Evolutionary conservation across 2,113 vertebrate genomes (phyloP).

Genomic region (Pedionomus torquatus): DNA sequence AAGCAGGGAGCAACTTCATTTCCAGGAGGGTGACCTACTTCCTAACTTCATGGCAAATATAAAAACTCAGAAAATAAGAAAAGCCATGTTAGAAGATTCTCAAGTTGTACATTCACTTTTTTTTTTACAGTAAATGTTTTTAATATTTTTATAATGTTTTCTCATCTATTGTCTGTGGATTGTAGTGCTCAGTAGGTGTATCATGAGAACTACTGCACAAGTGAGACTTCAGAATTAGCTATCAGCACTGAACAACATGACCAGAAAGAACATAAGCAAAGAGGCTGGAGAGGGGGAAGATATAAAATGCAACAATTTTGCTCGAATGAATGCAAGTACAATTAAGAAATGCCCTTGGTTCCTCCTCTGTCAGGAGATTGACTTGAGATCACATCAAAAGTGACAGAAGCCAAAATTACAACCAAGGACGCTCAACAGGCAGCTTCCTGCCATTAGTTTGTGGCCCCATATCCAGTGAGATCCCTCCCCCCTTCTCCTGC

Average conservation of each 20-base stretch:
- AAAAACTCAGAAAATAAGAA: neutral
- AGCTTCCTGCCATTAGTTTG: neutral
- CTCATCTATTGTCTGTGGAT: neutral
- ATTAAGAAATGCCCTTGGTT: neutral
- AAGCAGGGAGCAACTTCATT: neutral
- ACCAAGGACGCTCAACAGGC: fast-evolving
- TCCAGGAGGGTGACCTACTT: neutral
- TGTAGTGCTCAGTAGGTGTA: neutral
- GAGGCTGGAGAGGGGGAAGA: neutral
- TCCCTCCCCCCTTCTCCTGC: neutral
- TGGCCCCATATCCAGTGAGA: neutral
- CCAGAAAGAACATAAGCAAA: neutral
- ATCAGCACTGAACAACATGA: neutral
- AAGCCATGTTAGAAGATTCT: neutral
- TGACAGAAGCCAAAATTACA: neutral
- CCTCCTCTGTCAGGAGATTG: neutral
- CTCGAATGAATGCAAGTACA: neutral
- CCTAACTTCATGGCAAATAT: neutral
- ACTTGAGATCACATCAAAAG: neutral
- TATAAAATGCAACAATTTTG: neutral
- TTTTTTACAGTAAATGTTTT: neutral
- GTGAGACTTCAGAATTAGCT: neutral
- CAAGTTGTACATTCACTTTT: fast-evolving
- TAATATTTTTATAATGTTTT: neutral
- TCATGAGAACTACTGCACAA: neutral